Evolutionary conservation across 1,140 invertebrate genomes (phyloP).

Genomic region (Nylanderia fulva): DNA sequence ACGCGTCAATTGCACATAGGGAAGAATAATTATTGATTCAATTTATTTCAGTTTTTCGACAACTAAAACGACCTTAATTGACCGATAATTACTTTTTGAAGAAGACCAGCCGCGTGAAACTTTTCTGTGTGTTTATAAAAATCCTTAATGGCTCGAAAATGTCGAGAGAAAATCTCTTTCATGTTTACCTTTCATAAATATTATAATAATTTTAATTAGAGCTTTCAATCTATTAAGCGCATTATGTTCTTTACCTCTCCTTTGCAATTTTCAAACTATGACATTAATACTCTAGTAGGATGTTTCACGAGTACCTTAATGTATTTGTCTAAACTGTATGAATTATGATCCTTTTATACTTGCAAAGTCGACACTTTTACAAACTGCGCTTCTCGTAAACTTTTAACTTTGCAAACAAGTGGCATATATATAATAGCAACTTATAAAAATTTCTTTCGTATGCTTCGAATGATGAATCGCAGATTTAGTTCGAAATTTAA

Average conservation of each 20-base stretch:
- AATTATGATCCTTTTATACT: conserved; percentile 49
- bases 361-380: conserved; percentile 6
- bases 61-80: not conserved
- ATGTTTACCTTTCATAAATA: not conserved
- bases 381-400: conserved; percentile 20
- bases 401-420: conserved; percentile 27
- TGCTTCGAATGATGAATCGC: not conserved
- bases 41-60: not conserved
- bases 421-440: conserved; percentile 12
- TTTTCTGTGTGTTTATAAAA: not conserved
- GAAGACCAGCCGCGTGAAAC: not conserved
- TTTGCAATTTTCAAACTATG: not conserved
- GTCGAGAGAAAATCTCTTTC: not conserved
- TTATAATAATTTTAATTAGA: conserved; percentile 6
- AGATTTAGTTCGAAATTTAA: not conserved
- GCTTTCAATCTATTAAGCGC: not conserved
- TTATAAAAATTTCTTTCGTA: conserved; percentile 19
- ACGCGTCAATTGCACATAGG: not conserved
- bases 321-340: conserved; percentile 27
- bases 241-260: not conserved
- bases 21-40: not conserved
- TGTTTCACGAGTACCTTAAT: conserved; percentile 9
- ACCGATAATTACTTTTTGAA: conserved; percentile 1
- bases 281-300: conserved; percentile 30
- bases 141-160: not conserved